Evolutionary conservation across 30 jellyfish, hydroid and myxozoan genomes (phyloP).

Genomic region (Calvadosia cruxmelitensis): DNA sequence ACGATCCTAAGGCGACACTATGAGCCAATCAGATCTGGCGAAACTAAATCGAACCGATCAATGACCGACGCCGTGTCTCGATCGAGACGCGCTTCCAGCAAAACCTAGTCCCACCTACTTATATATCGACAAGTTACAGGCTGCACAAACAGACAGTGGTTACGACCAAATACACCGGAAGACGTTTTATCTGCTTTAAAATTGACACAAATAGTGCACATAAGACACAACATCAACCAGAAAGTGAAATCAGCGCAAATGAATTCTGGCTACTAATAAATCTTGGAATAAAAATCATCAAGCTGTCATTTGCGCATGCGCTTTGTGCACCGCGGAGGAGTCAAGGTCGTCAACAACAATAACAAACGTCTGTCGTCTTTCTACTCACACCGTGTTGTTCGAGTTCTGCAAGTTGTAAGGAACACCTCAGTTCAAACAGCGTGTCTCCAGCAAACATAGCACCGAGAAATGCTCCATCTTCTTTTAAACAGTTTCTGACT

Average conservation of each 20-base stretch:
- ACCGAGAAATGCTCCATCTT: constrained; percentile 82
- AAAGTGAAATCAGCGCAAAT: not conserved
- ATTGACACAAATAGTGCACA: not conserved
- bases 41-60: constrained; percentile 1
- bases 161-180: too few relatives aligned
- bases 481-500: constrained; percentile 53
- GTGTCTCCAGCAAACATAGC: constrained; percentile 98
- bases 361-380: not conserved
- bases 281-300: not conserved
- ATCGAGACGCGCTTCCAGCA: constrained; percentile 1
- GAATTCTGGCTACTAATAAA: not conserved
- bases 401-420: constrained; percentile 88
- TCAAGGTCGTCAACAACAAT: not conserved
- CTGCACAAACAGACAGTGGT: too few relatives aligned
- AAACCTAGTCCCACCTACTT: too few relatives aligned
- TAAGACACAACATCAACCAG: not conserved
- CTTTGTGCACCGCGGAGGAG: not conserved
- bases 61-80: constrained; percentile 4
- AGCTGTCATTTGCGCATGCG: not conserved
- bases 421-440: constrained; percentile 72
- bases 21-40: constrained; percentile 1
- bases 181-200: not conserved
- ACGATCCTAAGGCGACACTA: not conserved
- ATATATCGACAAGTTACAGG: too few relatives aligned
- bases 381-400: constrained; percentile 88